These are phyloP conservation scores for Pseudomyrmex cubaensis DNA, from an alignment of 1,140 invertebrate genomes.

Conservation along the genomic window DNA sequence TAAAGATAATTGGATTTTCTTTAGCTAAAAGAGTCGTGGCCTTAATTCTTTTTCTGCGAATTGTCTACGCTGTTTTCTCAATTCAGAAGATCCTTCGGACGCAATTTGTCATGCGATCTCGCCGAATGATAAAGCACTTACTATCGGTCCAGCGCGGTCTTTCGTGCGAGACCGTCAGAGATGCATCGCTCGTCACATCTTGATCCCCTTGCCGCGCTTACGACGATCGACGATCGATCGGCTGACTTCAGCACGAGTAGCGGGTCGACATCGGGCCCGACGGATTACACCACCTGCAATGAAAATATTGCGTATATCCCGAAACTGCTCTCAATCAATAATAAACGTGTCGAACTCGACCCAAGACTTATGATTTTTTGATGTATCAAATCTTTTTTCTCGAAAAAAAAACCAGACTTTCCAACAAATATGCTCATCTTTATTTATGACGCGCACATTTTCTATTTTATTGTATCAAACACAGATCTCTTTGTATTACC, in stretches of 20 bases:
- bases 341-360: too few relatives aligned
- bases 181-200: slow-evolving; percentile 65
- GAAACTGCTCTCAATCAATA: neutral
- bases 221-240: slow-evolving; percentile 59
- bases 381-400: neutral
- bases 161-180: slow-evolving; percentile 55
- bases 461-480: neutral
- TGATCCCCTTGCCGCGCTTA: slow-evolving; percentile 50
- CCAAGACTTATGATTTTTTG: neutral
- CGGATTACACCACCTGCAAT: slow-evolving; percentile 59
- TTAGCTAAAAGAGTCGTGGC: neutral
- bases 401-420: slow-evolving; percentile 2
- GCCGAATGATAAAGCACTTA: slow-evolving; percentile 48
- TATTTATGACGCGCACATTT: neutral
- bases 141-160: slow-evolving; percentile 58
- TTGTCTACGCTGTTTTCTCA: neutral
- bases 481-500: slow-evolving; percentile 20
- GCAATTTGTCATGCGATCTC: slow-evolving; percentile 18
- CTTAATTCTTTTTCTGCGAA: slow-evolving; percentile 25
- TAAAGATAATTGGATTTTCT: slow-evolving; percentile 35
- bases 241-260: slow-evolving; percentile 47
- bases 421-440: slow-evolving; percentile 12
- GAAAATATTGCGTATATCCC: neutral
- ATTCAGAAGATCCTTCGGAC: neutral
- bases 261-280: slow-evolving; percentile 43